A percentile compares a stretch with the other conserved stretches of the same genome.
Conservation (phyloP, 2,888 invertebrate genomes). For the Bombylius discolor region DNA sequence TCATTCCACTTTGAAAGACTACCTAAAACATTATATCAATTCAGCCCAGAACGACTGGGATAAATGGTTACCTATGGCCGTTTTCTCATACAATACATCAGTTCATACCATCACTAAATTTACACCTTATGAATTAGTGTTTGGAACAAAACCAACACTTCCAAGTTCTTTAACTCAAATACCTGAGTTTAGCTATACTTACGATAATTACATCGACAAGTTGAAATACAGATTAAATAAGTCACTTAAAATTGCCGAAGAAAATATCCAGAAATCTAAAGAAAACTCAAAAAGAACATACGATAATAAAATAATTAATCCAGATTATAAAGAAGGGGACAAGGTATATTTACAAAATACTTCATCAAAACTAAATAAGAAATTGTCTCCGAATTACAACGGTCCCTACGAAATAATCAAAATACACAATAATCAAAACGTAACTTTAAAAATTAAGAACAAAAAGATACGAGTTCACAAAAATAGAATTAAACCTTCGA, state of each 20-base stretch:
- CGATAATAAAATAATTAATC: neutral
- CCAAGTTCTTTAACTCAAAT: conserved; percentile 17
- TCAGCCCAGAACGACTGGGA: conserved; percentile 23
- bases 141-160: conserved; percentile 23
- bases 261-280: conserved; percentile 19
- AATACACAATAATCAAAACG: no score
- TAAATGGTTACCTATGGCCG: conserved; percentile 20
- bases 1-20: conserved; percentile 22
- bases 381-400: conserved; percentile 6
- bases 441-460: conserved; percentile 4
- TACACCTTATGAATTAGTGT: conserved; percentile 27
- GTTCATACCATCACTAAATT: conserved; percentile 23
- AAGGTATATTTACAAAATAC: neutral
- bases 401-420: no score
- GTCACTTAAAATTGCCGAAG: conserved; percentile 16
- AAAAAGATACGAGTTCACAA: neutral
- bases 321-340: neutral
- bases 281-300: conserved; percentile 17
- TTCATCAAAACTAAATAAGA: conserved; percentile 1
- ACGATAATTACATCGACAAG: conserved; percentile 18
- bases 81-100: conserved; percentile 23
- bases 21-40: conserved; percentile 23
- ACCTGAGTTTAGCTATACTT: conserved; percentile 13
- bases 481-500: conserved; percentile 1
- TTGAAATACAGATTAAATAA: conserved; percentile 18